Percentiles rank a stretch among this genome's conserved stretches.
phyloP scores from a whole-genome alignment of 2,113 vertebrate genomes.

The Diadophis punctatus region DNA sequence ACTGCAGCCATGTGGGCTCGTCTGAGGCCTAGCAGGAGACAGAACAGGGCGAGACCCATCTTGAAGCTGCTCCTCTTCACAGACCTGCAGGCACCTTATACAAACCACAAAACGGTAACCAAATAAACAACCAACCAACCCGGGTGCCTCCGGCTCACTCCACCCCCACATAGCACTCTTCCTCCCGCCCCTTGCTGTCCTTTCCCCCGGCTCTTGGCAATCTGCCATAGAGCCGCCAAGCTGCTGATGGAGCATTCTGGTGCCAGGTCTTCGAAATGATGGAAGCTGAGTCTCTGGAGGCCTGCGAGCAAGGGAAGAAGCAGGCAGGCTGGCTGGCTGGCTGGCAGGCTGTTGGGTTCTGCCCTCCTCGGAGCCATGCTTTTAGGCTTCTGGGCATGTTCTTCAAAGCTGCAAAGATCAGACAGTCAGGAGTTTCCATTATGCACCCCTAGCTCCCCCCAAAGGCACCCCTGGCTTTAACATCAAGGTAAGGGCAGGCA shows the following conservation, averaged over 20 bases:
- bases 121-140: slow-evolving; percentile 34
- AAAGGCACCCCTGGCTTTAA: background rate
- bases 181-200: background rate
- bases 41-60: slow-evolving; percentile 50
- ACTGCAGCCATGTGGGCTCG: slow-evolving; percentile 1
- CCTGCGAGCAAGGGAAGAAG: slow-evolving; percentile 26
- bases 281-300: slow-evolving; percentile 2
- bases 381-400: background rate
- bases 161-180: slow-evolving; percentile 12
- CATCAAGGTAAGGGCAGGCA: background rate
- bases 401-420: slow-evolving; percentile 18
- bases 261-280: slow-evolving; percentile 26
- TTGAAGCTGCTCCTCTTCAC: slow-evolving; percentile 45
- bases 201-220: background rate
- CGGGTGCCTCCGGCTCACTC: slow-evolving; percentile 43
- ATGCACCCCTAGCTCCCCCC: background rate
- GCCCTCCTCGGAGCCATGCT: slow-evolving; percentile 15
- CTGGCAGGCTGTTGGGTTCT: background rate
- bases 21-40: slow-evolving; percentile 24
- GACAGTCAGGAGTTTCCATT: background rate
- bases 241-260: slow-evolving; percentile 9
- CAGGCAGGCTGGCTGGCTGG: background rate
- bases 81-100: slow-evolving; percentile 60
- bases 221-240: slow-evolving; percentile 31
- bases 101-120: slow-evolving; percentile 53